Percentiles rank a stretch among this genome's conserved stretches.
Conservation (phyloP, 2,888 invertebrate species). For the Himalopsyche japonica region DNA sequence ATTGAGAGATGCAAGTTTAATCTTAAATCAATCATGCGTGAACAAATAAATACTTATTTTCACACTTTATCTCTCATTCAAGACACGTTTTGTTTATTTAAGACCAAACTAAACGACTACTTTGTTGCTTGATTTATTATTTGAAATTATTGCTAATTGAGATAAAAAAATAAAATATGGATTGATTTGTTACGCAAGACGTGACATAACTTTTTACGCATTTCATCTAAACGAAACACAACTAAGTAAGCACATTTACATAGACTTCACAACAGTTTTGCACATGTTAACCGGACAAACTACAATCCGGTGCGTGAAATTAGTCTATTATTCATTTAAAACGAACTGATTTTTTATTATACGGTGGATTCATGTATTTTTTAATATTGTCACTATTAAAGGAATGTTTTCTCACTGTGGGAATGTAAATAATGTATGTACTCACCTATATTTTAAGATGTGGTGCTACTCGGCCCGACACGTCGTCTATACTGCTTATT, state of each 20-base stretch:
- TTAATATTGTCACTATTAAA: neutral
- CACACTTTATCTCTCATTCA: neutral
- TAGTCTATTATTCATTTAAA: neutral
- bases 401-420: neutral
- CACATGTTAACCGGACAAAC: neutral
- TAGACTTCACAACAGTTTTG: neutral
- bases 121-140: neutral
- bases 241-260: neutral
- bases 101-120: neutral
- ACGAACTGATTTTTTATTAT: neutral
- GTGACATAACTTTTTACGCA: neutral
- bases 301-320: neutral
- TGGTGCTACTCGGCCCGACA: neutral
- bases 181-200: neutral
- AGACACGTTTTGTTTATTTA: neutral
- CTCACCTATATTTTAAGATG: neutral
- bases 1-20: too few species aligned
- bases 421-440: neutral
- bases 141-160: neutral
- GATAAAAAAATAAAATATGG: neutral
- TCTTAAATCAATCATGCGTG: too few species aligned
- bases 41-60: too few species aligned
- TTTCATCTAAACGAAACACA: neutral
- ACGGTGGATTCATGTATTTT: neutral
- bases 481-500: neutral